phyloP scores from a whole-genome alignment of 37 sponge, comb jelly and placozoan genomes.

The Axinella damicornis region DNA sequence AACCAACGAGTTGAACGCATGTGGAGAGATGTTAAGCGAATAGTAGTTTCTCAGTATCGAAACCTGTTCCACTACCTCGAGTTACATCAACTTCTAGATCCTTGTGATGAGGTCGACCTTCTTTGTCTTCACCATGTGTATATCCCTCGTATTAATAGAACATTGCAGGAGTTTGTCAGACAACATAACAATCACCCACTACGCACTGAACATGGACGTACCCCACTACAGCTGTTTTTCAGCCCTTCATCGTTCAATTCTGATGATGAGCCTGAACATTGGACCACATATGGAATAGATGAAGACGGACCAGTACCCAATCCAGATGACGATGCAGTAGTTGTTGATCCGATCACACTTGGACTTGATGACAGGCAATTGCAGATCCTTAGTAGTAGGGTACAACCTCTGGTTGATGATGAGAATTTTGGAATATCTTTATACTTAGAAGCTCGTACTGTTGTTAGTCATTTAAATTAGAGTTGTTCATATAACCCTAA shows the following conservation, averaged over 20 bases:
- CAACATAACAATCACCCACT: not conserved
- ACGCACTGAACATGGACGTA: not conserved
- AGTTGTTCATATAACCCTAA: too few relatives aligned
- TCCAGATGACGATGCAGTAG: not conserved
- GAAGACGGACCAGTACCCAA: not conserved
- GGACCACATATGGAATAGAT: not conserved
- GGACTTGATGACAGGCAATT: too few relatives aligned
- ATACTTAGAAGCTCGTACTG: too few relatives aligned
- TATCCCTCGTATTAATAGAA: not conserved
- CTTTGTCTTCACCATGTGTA: not conserved
- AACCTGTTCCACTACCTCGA: not conserved
- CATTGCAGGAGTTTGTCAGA: not conserved
- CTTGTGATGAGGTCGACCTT: not conserved
- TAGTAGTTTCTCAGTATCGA: not conserved
- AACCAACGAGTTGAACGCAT: constrained; percentile 29
- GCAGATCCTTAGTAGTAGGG: too few relatives aligned
- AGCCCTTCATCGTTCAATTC: not conserved
- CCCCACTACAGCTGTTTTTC: not conserved
- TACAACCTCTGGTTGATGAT: not conserved
- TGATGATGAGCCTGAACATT: not conserved
- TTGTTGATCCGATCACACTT: not conserved
- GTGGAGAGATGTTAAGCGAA: not conserved
- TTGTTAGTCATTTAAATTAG: too few relatives aligned
- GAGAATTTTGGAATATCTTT: not conserved
- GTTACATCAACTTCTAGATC: not conserved